phyloP scores from a whole-genome alignment of 2,888 invertebrate species.

The Gryllus longicercus region DNA sequence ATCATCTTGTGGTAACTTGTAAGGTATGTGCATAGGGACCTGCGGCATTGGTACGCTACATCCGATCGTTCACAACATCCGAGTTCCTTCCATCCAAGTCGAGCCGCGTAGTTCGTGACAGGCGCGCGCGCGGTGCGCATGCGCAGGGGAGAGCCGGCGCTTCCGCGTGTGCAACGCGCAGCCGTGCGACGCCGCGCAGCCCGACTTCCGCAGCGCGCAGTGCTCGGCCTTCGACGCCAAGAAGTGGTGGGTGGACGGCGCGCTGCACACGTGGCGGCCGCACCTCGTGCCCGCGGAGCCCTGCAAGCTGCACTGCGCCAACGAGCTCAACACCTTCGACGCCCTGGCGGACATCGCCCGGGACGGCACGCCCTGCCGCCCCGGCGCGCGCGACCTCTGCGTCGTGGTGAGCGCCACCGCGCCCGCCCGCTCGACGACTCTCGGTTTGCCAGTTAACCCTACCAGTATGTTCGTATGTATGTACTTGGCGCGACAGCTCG shows the following conservation, averaged over 20 bases:
- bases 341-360: conserved; percentile 57
- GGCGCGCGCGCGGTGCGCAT: neutral
- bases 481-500: too few relatives aligned
- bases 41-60: too few relatives aligned
- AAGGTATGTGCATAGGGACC: too few relatives aligned
- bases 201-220: neutral
- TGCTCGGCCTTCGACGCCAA: neutral
- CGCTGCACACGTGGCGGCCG: neutral
- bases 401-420: conserved; percentile 45
- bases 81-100: too few relatives aligned
- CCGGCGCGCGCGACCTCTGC: conserved; percentile 61
- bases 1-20: too few relatives aligned
- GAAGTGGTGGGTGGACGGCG: neutral
- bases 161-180: neutral
- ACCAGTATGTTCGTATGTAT: too few relatives aligned
- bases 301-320: conserved; percentile 62
- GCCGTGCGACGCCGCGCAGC: neutral
- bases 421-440: too few relatives aligned
- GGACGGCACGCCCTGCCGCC: conserved; percentile 64
- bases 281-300: conserved; percentile 52
- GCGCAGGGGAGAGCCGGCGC: neutral
- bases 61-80: too few relatives aligned
- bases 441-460: too few relatives aligned
- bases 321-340: conserved; percentile 56
- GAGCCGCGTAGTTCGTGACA: too few relatives aligned